A percentile compares a stretch with the other conserved stretches of the same genome.
phyloP scores from a whole-genome alignment of 2,888 invertebrate genomes.

The Apomyelois bistriatella region DNA sequence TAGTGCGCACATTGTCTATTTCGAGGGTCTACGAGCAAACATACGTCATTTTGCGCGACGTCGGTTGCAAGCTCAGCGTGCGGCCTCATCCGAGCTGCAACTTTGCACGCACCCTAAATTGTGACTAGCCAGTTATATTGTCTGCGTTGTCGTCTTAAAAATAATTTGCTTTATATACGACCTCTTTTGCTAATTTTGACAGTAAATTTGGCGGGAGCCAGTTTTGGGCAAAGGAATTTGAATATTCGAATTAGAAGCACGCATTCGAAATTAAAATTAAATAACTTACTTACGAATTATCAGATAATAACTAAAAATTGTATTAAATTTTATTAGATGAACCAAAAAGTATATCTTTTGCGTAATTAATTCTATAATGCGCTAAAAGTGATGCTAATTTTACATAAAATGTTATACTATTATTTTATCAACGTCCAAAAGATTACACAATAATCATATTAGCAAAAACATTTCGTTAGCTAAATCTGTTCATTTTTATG shows the following conservation, averaged over 20 bases:
- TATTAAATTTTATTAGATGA: too few species aligned
- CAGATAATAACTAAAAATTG: too few species aligned
- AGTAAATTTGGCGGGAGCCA: neutral
- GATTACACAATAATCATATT: neutral
- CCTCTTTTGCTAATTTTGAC: conserved; percentile 5
- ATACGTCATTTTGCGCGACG: conserved; percentile 2
- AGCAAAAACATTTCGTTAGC: neutral
- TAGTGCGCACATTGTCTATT: neutral
- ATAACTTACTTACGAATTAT: too few species aligned
- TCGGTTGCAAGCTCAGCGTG: conserved; percentile 8
- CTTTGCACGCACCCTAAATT: conserved; percentile 3
- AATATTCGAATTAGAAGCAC: neutral
- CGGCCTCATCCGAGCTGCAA: conserved; percentile 4
- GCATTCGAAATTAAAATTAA: neutral
- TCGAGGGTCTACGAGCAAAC: conserved; percentile 1
- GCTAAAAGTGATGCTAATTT: neutral
- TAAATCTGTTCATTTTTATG: neutral
- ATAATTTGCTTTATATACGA: neutral
- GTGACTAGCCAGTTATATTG: conserved; percentile 6
- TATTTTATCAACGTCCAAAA: neutral
- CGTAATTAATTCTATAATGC: neutral
- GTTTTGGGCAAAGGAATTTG: neutral
- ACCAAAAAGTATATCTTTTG: neutral
- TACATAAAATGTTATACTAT: neutral
- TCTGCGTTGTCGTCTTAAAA: conserved; percentile 2